Evolutionary conservation across 2,888 invertebrate species (phyloP), one percentile per base, ranked within the genome.

Genomic region (Dolomedes plantarius): DNA sequence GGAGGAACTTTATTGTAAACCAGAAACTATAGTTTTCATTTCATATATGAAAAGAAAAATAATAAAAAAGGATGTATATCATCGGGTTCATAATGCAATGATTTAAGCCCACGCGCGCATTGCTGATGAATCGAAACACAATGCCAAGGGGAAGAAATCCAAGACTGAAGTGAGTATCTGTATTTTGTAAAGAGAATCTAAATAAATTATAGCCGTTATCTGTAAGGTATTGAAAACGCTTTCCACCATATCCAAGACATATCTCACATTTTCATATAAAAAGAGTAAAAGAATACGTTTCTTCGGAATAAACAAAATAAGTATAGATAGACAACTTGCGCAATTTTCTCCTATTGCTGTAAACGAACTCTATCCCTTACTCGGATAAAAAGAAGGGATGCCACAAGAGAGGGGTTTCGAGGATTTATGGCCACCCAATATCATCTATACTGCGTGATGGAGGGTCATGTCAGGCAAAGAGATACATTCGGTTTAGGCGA

Each of bases 371-470:
- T 56, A 56, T 56, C 56, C 56, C 23, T 56, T 56, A 23, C 5
- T 56, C 23, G 56, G 19, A 56, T 56, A 56, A 56, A 5, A 56
- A 56, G 23, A 56, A 56, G 56, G 3, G 56, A 73, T 77, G 73
- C 73, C 72, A 36, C 67, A 32, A 31, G 56, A 62, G 39, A 46
- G 13, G 50, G 41, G 41, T 69, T 31, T 19, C 13, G 7, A 62
- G 83, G 77, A 85, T 85, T 85, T 85, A 85, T 85, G 67, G 73
- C 50, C 77, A 62, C 72, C 64, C 83, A 72, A 77, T 77, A 85
- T 85, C 83, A 83, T 83, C 77, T 39, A 83, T 83, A 83, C 29
- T 9, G n/a, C 13, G 56, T 77, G 83, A 85, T 85, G 77, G 67
- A 85, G 41, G 73, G 67, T 56, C 83, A 50, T 78, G 83, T 85